phyloP scores from a whole-genome alignment of 2,113 vertebrate species.

The Periophthalmodon schlosseri region DNA sequence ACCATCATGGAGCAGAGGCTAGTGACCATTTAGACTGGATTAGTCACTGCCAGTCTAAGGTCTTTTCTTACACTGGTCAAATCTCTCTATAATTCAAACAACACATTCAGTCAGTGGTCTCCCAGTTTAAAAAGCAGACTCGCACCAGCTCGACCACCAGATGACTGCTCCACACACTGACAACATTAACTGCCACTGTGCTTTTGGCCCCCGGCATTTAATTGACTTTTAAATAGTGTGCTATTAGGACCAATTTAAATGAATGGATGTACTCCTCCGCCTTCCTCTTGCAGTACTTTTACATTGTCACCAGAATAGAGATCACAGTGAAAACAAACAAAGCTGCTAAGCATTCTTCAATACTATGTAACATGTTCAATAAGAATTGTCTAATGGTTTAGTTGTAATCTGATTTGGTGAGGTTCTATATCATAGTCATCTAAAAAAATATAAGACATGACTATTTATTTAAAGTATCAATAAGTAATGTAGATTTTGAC shows the following conservation, averaged over 20 bases:
- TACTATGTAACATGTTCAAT: neutral
- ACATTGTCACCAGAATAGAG: constrained; percentile 30
- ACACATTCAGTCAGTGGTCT: constrained; percentile 16
- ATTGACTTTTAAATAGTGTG: constrained; percentile 71
- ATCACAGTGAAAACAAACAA: constrained; percentile 20
- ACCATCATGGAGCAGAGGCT: neutral
- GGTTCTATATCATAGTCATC: neutral
- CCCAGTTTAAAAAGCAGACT: constrained; percentile 21
- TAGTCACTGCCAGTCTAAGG: neutral
- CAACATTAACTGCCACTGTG: constrained; percentile 66
- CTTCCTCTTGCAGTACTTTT: constrained; percentile 41
- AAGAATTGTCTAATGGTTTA: neutral
- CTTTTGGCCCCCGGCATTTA: constrained; percentile 66
- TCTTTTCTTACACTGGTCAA: neutral
- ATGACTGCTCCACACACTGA: constrained; percentile 66
- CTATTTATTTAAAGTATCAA: neutral
- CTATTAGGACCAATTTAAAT: constrained; percentile 72
- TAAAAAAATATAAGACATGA: neutral
- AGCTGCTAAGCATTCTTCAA: neutral
- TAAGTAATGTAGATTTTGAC: neutral
- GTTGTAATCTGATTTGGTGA: neutral
- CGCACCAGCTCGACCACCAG: constrained; percentile 49
- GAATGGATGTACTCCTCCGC: constrained; percentile 60
- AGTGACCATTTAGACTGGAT: neutral
- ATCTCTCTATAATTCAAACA: neutral